These are phyloP conservation scores for Ptilorrhoa leucosticta DNA, from an alignment of 2,113 vertebrate genomes.

Conservation along the genomic window DNA sequence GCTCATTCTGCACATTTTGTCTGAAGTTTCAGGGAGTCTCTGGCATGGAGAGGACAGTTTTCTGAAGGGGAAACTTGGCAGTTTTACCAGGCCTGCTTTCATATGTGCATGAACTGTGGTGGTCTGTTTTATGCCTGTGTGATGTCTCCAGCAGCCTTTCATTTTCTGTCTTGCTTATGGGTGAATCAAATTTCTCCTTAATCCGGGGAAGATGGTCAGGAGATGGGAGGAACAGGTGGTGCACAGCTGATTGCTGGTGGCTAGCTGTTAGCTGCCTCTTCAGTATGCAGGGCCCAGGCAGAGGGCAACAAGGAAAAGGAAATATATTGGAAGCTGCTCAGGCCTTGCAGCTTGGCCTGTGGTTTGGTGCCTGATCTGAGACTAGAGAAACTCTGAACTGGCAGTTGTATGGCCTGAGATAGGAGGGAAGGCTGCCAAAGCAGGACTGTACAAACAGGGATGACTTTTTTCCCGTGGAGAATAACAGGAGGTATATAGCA, in stretches of 20 bases:
- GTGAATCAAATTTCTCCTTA: neutral
- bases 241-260: slow-evolving; percentile 30
- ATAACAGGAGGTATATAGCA: neutral
- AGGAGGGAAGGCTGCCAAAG: neutral
- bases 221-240: slow-evolving; percentile 20
- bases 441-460: neutral
- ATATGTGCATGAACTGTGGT: neutral
- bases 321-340: neutral
- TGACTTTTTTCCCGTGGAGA: neutral
- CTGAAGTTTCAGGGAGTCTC: neutral
- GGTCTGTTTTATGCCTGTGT: neutral
- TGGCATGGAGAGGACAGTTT: neutral
- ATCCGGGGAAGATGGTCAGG: neutral
- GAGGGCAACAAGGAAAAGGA: neutral
- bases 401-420: neutral
- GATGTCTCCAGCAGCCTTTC: neutral
- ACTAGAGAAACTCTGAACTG: neutral
- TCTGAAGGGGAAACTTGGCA: neutral
- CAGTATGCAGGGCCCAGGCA: neutral
- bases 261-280: neutral
- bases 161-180: neutral
- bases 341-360: neutral
- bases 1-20: neutral
- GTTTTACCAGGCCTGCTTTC: neutral
- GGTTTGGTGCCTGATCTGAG: neutral